A percentile compares a stretch with the other conserved stretches of the same genome.
phyloP scores from a whole-genome alignment of 2,888 invertebrate genomes.

The Campaea margaritaria region DNA sequence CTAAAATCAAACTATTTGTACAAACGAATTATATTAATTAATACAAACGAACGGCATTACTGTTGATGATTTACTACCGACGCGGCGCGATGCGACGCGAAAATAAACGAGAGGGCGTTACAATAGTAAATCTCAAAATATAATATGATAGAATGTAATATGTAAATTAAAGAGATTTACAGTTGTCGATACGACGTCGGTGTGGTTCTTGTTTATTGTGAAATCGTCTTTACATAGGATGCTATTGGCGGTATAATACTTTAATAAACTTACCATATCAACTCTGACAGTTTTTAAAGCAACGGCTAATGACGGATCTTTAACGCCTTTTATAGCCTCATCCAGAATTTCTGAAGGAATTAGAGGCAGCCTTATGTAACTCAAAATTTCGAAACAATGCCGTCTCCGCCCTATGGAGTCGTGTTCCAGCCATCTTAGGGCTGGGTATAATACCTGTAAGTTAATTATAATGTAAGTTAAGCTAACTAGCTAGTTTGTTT shows the following conservation, averaged over 20 bases:
- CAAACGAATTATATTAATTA: no score
- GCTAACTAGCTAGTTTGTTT: no score
- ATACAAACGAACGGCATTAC: no score
- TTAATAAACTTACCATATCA: slow-evolving; percentile 85
- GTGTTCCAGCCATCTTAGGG: slow-evolving; percentile 94
- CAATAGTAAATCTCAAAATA: neutral
- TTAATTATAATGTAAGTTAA: neutral
- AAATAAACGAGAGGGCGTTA: no score
- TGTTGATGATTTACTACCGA: no score
- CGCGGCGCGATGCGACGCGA: no score
- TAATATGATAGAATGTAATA: no score
- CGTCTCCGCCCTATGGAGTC: slow-evolving; percentile 91
- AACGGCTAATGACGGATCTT: slow-evolving; percentile 92
- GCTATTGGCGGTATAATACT: no score
- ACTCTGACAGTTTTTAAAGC: slow-evolving; percentile 92
- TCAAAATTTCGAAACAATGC: slow-evolving; percentile 94
- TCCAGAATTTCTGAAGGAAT: slow-evolving; percentile 93
- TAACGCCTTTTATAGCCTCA: slow-evolving; percentile 90
- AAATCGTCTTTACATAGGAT: no score
- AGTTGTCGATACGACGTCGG: neutral
- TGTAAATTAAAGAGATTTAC: no score
- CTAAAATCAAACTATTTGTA: no score
- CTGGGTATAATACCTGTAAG: slow-evolving; percentile 91
- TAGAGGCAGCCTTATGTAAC: slow-evolving; percentile 92
- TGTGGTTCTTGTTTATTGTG: no score